Base-by-base conservation (phyloP, 1,140 invertebrate genomes). In the Drosophila setifemur region DNA sequence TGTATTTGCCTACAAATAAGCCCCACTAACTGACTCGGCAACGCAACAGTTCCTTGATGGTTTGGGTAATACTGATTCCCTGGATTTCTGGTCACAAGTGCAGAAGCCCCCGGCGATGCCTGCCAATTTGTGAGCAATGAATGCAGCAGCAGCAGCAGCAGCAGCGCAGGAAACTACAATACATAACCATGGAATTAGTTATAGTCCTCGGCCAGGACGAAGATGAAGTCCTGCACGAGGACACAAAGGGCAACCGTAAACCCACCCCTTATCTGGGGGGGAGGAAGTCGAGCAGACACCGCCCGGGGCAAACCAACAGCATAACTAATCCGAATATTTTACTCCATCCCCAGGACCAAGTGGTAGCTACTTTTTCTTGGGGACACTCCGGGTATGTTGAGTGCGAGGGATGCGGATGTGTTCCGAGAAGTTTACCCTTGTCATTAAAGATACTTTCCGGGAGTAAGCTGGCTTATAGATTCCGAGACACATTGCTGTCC, bases 171-270 rank as follows among this genome's bases (percentile, higher is more conserved):
- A 83, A 82, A 82, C 72, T 81, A 81, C 77, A 81, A 82, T 78
- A 82, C 79, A 82, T 82, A 82, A 85, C 79, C 79, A 82, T 76
- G 69, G 69, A 85, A 85, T 82, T 82, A 82, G 81, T 73, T 67
- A 81, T 63, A 57, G 55, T 70, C 67, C 64, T 57, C 16, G 53
- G 31, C 52, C 33, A 37, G 33, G 33, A 6, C 16, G 33, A 37
- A 37, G 33, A 37, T 37, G 33, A 37, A 45, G 45, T 23, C 58
- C 42, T 39, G 57, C 43, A 33, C 28, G 23, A 72, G 55, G 18
- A 45, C 18, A 72, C 29, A 58, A 68, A 69, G 44, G 26, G 35
- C 49, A 14, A 25, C 14, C 5, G 23, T 25, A 11, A 11, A 31
- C 31, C 19, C 70, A 60, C 67, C 48, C 63, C 58, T 37, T 4